phyloP scores from a whole-genome alignment of 2,113 vertebrate genomes.

The Zapus hudsonius region DNA sequence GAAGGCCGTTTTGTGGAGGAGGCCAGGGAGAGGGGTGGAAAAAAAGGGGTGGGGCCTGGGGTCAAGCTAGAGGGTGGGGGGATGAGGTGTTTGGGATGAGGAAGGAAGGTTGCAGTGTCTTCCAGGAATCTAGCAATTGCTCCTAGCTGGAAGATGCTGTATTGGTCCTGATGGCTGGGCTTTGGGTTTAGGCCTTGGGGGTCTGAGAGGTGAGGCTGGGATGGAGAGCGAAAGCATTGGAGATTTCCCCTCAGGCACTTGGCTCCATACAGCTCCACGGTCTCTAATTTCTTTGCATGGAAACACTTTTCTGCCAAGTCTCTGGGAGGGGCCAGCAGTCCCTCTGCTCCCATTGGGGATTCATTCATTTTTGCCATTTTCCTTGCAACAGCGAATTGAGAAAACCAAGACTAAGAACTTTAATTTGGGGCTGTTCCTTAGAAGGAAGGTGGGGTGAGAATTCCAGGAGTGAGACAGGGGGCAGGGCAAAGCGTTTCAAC shows the following conservation, averaged over 20 bases:
- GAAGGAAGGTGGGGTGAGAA: not conserved
- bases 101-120: not conserved
- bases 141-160: not conserved
- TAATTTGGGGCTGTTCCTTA: slow-evolving; percentile 17
- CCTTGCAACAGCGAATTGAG: not conserved
- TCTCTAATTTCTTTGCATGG: not conserved
- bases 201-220: not conserved
- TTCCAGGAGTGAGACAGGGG: not conserved
- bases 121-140: not conserved
- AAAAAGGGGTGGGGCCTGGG: fast-evolving
- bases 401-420: not conserved
- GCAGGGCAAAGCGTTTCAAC: not conserved
- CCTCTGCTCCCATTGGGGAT: not conserved
- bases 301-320: not conserved
- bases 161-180: not conserved
- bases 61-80: not conserved
- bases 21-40: not conserved
- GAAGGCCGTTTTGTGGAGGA: not conserved
- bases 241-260: not conserved
- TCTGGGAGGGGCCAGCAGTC: not conserved
- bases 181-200: not conserved
- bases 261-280: not conserved
- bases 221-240: not conserved
- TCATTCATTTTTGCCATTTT: not conserved
- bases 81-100: not conserved